phyloP scores from a whole-genome alignment of 2,888 invertebrate genomes.

The Ceraclea dissimilis region DNA sequence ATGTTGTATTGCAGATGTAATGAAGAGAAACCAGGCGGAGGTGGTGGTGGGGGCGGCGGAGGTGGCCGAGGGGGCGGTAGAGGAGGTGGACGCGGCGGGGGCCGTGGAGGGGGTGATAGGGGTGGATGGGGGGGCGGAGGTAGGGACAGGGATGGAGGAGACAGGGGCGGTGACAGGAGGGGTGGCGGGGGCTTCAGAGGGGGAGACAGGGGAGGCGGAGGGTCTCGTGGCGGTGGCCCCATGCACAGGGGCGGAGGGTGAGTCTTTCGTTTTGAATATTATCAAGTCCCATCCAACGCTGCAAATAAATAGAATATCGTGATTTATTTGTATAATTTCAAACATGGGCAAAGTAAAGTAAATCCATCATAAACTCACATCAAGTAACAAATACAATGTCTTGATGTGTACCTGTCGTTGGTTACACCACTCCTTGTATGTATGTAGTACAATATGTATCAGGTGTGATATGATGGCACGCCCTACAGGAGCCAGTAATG shows the following conservation, averaged over 20 bases:
- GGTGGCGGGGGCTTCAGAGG: constrained; percentile 25
- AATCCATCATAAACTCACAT: constrained; percentile 14
- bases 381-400: not conserved
- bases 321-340: constrained; percentile 7
- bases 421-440: constrained; percentile 3
- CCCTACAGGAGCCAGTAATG: not conserved
- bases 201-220: constrained; percentile 31
- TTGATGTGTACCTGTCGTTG: constrained; percentile 18
- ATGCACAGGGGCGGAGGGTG: constrained; percentile 44
- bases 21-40: constrained; percentile 46
- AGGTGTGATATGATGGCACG: not conserved
- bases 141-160: not conserved
- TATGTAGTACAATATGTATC: no score
- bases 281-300: constrained; percentile 19
- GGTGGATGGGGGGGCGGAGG: not conserved
- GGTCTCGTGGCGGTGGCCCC: constrained; percentile 39
- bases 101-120: not conserved
- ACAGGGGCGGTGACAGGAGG: constrained; percentile 23
- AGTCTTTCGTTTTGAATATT: constrained; percentile 4
- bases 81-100: not conserved
- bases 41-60: constrained; percentile 31
- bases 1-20: constrained; percentile 34
- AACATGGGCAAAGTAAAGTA: constrained; percentile 14
- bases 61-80: not conserved
- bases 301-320: constrained; percentile 8